Percentiles rank a stretch among this genome's conserved stretches.
Evolutionary conservation across 2,113 vertebrate genomes (phyloP).

Genomic region (Cairina moschata): DNA sequence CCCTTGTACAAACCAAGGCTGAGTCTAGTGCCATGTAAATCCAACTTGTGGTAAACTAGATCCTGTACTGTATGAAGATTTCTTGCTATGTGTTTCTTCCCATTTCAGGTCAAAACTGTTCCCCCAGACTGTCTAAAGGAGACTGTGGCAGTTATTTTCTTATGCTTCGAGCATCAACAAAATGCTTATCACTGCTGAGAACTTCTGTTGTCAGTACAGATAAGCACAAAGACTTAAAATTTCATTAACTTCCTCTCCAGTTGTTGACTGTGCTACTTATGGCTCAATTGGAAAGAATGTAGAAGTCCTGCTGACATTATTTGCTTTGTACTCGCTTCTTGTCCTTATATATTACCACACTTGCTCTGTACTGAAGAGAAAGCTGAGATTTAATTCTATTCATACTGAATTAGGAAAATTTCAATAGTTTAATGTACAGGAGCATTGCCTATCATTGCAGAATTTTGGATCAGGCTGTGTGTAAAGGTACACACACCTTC

Average conservation of each 20-base stretch:
- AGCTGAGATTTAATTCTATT: not conserved
- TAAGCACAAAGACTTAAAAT: not conserved
- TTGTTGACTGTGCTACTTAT: not conserved
- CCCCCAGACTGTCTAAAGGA: not conserved
- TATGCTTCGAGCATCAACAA: not conserved
- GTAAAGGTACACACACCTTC: not conserved
- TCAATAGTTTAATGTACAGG: not conserved
- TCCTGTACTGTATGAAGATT: not conserved
- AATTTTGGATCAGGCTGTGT: not conserved
- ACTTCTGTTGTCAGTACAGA: not conserved
- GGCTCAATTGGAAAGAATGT: not conserved
- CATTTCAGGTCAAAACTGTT: not conserved
- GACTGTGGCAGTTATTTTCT: not conserved
- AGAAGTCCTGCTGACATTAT: not conserved
- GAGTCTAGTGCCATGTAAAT: not conserved
- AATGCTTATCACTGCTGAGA: accelerated
- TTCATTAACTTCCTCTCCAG: not conserved
- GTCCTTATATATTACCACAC: not conserved
- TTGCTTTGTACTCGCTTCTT: not conserved
- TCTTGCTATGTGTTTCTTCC: not conserved
- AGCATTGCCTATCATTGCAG: not conserved
- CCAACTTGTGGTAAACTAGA: not conserved
- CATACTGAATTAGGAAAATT: not conserved
- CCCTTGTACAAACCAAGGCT: not conserved
- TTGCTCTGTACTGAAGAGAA: not conserved